Evolutionary conservation across 2,888 invertebrate genomes (phyloP).

Genomic region (Strigamia transsilvanica): DNA sequence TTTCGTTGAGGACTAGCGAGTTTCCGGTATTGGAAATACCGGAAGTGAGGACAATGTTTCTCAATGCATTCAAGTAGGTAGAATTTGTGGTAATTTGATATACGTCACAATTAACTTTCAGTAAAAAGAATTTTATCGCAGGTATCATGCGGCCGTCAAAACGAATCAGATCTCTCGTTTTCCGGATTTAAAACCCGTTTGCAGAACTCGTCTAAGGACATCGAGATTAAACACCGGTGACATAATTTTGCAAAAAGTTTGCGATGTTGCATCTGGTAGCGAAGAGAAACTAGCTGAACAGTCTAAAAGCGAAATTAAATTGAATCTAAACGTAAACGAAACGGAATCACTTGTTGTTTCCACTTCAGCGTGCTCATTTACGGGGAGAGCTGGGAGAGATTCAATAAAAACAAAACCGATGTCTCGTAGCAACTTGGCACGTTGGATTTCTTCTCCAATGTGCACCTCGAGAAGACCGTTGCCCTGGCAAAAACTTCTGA

Average conservation of each 20-base stretch:
- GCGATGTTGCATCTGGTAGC: too few species aligned
- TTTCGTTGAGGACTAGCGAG: background rate
- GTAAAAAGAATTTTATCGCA: background rate
- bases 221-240: too few species aligned
- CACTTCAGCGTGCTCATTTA: background rate
- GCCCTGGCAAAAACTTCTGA: background rate
- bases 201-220: background rate
- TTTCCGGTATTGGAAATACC: background rate
- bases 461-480: background rate
- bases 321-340: too few species aligned
- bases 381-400: background rate
- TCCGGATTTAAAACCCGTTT: background rate
- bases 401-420: background rate
- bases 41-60: background rate
- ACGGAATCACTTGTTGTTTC: too few species aligned
- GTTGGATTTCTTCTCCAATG: background rate
- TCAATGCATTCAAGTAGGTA: background rate
- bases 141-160: background rate
- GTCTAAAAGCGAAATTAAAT: too few species aligned
- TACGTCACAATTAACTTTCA: too few species aligned
- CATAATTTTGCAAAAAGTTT: too few species aligned
- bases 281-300: too few species aligned
- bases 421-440: background rate
- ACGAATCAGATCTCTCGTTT: background rate
- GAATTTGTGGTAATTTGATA: too few species aligned